phyloP scores from a whole-genome alignment of 2,113 vertebrate genomes.

The Zootoca vivipara region DNA sequence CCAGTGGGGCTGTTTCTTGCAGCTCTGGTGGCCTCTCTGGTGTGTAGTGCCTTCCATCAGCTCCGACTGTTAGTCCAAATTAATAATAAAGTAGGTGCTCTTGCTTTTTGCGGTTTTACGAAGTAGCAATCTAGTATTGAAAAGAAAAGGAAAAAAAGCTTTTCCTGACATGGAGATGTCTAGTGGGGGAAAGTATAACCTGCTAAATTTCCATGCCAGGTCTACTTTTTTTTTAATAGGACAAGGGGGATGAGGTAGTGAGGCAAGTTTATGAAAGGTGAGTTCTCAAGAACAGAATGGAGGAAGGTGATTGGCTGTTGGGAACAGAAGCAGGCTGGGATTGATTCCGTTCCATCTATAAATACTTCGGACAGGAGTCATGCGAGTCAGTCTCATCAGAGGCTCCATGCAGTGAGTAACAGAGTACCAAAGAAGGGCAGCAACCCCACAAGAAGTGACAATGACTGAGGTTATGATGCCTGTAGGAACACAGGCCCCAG shows the following conservation, averaged over 20 bases:
- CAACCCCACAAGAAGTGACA: not conserved
- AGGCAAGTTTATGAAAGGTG: not conserved
- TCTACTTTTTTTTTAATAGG: not conserved
- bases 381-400: conserved; percentile 1
- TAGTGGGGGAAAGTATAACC: not conserved
- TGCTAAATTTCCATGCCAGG: not conserved
- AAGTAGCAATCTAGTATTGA: too few species aligned
- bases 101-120: not conserved
- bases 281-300: not conserved
- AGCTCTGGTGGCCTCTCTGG: too few species aligned
- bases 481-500: not conserved
- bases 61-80: too few species aligned
- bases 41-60: too few species aligned
- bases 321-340: not conserved
- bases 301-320: conserved; percentile 21
- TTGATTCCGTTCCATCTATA: not conserved
- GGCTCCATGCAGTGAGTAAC: not conserved
- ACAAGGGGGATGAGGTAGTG: not conserved
- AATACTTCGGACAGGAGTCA: not conserved
- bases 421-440: not conserved
- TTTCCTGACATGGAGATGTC: not conserved
- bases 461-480: not conserved
- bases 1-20: too few species aligned
- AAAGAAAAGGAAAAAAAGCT: not conserved
- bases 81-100: not conserved